phyloP scores from a whole-genome alignment of 2,797 vertebrate species.

The Gallinago stenura region DNA sequence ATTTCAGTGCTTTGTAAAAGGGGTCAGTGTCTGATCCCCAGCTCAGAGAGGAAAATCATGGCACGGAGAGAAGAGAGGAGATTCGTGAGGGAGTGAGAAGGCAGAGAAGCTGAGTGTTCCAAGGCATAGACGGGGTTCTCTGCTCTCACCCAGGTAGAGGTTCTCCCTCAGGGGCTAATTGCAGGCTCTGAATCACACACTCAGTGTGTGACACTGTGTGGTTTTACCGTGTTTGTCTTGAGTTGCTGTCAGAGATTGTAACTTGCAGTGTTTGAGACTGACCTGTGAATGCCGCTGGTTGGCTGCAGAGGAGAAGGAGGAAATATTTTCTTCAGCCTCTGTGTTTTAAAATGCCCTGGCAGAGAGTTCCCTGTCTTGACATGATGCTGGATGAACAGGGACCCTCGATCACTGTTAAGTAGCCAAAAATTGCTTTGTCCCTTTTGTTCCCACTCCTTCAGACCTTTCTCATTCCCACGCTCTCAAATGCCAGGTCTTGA shows the following conservation, averaged over 20 bases:
- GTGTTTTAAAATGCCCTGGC: slow-evolving; percentile 46
- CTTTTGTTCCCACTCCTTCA: slow-evolving; percentile 31
- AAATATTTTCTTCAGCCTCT: slow-evolving; percentile 35
- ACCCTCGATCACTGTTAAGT: not conserved
- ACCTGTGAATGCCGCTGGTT: slow-evolving; percentile 34
- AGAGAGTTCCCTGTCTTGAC: slow-evolving; percentile 10
- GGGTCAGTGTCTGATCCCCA: not conserved
- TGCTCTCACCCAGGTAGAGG: not conserved
- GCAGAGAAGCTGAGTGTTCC: not conserved
- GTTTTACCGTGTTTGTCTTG: not conserved
- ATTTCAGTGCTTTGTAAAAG: not conserved
- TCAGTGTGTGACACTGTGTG: not conserved
- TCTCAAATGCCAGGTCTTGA: slow-evolving; percentile 48
- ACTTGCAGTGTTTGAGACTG: not conserved
- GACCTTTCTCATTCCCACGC: slow-evolving; percentile 56
- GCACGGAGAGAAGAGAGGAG: not conserved
- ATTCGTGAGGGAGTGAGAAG: not conserved
- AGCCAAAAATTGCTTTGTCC: slow-evolving; percentile 39
- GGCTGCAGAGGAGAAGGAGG: not conserved
- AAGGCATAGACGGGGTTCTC: not conserved
- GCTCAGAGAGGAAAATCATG: not conserved
- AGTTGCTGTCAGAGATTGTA: not conserved
- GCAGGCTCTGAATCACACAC: not conserved
- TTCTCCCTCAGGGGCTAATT: not conserved
- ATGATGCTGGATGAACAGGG: slow-evolving; percentile 27